phyloP scores from a whole-genome alignment of 1,140 invertebrate genomes.

The Leptonema lineaticorne region DNA sequence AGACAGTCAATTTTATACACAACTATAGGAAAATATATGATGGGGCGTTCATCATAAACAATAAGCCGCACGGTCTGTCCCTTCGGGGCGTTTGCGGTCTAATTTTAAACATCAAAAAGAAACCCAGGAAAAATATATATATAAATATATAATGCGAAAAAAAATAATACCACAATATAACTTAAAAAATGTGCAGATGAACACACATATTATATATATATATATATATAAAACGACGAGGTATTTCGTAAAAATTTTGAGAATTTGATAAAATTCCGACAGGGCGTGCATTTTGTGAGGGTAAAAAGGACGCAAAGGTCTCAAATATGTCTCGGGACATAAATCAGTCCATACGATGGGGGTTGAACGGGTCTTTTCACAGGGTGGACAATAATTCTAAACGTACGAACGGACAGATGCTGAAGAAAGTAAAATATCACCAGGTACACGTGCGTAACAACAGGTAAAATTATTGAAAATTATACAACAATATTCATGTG shows the following conservation, averaged over 20 bases:
- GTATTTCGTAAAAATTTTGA: conserved; percentile 19
- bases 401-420: conserved; percentile 32
- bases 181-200: too few relatives aligned
- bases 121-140: neutral
- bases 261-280: conserved; percentile 18
- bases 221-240: neutral
- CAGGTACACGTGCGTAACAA: conserved; percentile 33
- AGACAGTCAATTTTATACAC: too few relatives aligned
- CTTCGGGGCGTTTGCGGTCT: neutral
- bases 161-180: too few relatives aligned
- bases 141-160: neutral
- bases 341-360: conserved; percentile 30
- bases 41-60: conserved; percentile 7
- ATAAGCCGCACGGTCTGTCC: conserved; percentile 17
- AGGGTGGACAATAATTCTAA: conserved; percentile 35
- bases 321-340: conserved; percentile 39
- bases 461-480: conserved; percentile 20
- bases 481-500: too few relatives aligned
- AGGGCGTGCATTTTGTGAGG: neutral
- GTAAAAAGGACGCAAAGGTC: conserved; percentile 17
- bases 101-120: neutral
- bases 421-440: conserved; percentile 40
- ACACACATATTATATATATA: neutral
- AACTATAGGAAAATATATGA: too few relatives aligned
- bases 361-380: neutral